These are phyloP conservation scores for Semaprochilodus insignis DNA, from an alignment of 2,797 vertebrate genomes.

Conservation along the genomic window DNA sequence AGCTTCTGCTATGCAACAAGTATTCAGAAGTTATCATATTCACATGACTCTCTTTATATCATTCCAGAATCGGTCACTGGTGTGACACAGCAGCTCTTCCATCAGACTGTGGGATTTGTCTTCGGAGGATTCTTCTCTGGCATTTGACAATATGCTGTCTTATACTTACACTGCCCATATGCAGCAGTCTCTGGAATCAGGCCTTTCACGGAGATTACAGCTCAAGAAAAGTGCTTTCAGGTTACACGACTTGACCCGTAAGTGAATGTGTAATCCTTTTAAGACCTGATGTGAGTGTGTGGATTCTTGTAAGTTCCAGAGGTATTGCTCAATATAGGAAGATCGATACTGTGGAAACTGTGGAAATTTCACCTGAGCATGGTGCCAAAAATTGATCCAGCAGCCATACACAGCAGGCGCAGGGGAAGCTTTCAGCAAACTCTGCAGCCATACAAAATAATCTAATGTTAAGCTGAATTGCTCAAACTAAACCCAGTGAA, in stretches of 20 bases:
- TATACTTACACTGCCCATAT: background rate
- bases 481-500: background rate
- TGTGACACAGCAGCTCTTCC: slow-evolving; percentile 42
- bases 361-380: background rate
- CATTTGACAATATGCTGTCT: background rate
- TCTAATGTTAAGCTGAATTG: background rate
- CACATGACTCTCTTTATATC: slow-evolving; percentile 58
- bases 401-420: background rate
- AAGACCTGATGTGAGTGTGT: background rate
- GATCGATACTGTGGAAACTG: slow-evolving; percentile 11
- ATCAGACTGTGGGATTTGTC: slow-evolving; percentile 55
- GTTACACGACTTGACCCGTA: background rate
- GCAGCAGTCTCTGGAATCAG: background rate
- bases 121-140: slow-evolving; percentile 47
- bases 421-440: background rate
- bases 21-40: slow-evolving; percentile 60
- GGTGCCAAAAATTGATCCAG: background rate
- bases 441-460: background rate
- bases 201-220: background rate
- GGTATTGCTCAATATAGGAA: slow-evolving; percentile 14
- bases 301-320: background rate
- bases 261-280: background rate
- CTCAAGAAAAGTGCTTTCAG: background rate
- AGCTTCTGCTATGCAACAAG: slow-evolving; percentile 43
- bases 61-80: slow-evolving; percentile 54